phyloP scores from a whole-genome alignment of 2,113 vertebrate species.

The Hemiprocne comata region DNA sequence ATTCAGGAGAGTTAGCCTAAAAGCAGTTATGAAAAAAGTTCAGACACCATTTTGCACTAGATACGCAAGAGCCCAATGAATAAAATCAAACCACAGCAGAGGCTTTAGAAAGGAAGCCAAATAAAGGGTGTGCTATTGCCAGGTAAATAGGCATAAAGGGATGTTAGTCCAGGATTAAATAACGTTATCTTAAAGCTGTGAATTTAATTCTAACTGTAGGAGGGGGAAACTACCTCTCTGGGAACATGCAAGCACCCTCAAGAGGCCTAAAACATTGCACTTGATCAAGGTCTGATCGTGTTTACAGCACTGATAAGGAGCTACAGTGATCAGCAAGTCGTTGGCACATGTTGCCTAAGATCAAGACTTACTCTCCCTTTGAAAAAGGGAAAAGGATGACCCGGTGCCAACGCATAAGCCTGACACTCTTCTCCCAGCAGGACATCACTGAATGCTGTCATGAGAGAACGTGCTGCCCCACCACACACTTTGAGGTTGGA shows the following conservation, averaged over 20 bases:
- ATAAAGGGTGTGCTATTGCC: not conserved
- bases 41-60: not conserved
- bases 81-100: not conserved
- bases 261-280: not conserved
- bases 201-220: not conserved
- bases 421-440: not conserved
- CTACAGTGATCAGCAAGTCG: not conserved
- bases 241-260: not conserved
- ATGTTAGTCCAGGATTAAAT: not conserved
- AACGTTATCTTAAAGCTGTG: not conserved
- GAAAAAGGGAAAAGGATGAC: not conserved
- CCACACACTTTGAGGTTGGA: not conserved
- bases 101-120: not conserved
- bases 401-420: not conserved
- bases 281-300: constrained; percentile 6
- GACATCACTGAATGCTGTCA: not conserved
- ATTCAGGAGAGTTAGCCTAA: not conserved
- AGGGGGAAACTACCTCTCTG: not conserved
- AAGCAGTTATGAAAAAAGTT: not conserved
- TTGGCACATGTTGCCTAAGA: not conserved
- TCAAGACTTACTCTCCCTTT: not conserved
- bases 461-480: not conserved
- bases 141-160: not conserved
- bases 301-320: not conserved
- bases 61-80: not conserved